Conservation (phyloP, 2,888 invertebrate genomes). For the Orthonevra nobilis region DNA sequence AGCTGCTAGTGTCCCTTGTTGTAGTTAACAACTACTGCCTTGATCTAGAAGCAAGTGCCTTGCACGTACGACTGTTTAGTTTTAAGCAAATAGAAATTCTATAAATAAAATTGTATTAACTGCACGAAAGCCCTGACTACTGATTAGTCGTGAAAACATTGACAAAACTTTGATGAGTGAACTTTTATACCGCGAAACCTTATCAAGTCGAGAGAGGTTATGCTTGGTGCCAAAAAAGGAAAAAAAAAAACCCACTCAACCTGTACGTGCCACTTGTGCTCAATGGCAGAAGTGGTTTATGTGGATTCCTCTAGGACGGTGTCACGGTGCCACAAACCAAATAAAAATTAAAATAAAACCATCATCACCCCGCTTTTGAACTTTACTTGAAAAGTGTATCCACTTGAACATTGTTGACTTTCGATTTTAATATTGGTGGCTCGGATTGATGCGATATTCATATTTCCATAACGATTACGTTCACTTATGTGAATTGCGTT, state of each 20-base stretch:
- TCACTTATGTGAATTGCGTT: background rate
- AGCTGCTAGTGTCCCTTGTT: no score
- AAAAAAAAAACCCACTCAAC: constrained; percentile 3
- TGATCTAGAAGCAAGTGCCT: constrained; percentile 35
- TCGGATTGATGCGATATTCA: background rate
- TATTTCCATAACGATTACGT: background rate
- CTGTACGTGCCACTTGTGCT: constrained; percentile 19
- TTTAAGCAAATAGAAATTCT: constrained; percentile 25
- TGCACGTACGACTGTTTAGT: constrained; percentile 17
- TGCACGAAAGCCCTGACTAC: background rate
- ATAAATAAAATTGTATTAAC: constrained; percentile 20
- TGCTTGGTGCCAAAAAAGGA: background rate
- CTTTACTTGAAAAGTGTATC: background rate
- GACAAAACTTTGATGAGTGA: constrained; percentile 13
- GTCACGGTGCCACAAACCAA: constrained; percentile 9
- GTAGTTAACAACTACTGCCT: no score
- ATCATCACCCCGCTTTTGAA: background rate
- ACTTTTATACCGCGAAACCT: background rate
- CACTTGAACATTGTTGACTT: constrained; percentile 1
- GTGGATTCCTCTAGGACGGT: constrained; percentile 15
- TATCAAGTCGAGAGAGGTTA: background rate
- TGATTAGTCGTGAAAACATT: background rate
- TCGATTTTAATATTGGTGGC: background rate
- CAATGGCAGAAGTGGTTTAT: constrained; percentile 21
- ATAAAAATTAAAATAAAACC: background rate